phyloP scores from a whole-genome alignment of 2,113 vertebrate species.

The Nothoprocta perdicaria region DNA sequence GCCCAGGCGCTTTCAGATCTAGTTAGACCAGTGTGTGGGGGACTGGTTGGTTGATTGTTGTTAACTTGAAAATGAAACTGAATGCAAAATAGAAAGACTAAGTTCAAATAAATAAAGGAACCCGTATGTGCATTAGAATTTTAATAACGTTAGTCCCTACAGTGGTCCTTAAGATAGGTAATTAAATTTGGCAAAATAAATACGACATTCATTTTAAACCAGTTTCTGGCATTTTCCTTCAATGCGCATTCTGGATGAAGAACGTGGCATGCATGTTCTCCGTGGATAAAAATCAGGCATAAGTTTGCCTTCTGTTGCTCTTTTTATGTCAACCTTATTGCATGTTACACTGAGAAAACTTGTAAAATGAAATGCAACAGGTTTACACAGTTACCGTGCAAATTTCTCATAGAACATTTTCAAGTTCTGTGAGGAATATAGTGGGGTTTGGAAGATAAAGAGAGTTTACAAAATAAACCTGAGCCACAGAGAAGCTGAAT shows the following conservation, averaged over 20 bases:
- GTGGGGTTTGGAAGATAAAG: background rate
- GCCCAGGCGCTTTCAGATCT: background rate
- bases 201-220: background rate
- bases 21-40: background rate
- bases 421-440: background rate
- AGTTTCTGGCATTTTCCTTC: conserved; percentile 10
- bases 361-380: conserved; percentile 28
- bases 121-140: background rate
- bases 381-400: background rate
- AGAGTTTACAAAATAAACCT: background rate
- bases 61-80: background rate
- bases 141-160: background rate
- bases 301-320: background rate
- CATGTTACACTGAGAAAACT: background rate
- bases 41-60: background rate
- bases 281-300: fast-evolving
- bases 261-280: background rate
- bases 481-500: background rate
- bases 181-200: background rate
- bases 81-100: background rate
- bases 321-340: background rate
- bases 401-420: background rate
- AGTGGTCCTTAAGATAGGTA: background rate
- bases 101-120: background rate
- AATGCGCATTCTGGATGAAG: background rate